phyloP scores from a whole-genome alignment of 2,888 invertebrate genomes.

The Villa cingulata region DNA sequence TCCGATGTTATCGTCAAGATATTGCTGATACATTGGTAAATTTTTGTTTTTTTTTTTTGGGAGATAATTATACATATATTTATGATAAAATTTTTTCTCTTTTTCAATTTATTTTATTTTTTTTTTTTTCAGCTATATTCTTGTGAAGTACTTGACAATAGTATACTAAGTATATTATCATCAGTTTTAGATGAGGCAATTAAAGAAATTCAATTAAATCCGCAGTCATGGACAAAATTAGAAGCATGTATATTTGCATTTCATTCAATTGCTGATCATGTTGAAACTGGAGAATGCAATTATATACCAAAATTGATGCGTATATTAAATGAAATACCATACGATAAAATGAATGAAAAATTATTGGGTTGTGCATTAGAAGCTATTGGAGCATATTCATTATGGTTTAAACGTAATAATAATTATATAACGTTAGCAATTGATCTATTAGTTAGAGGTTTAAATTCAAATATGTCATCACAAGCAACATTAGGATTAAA shows the following conservation, averaged over 20 bases:
- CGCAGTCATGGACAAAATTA: conserved; percentile 42
- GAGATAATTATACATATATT: neutral
- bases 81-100: neutral
- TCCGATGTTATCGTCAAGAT: conserved; percentile 78
- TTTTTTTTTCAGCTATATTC: conserved; percentile 57
- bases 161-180: conserved; percentile 57
- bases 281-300: conserved; percentile 42
- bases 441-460: conserved; percentile 52
- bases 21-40: conserved; percentile 68
- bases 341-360: conserved; percentile 43
- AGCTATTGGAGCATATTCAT: conserved; percentile 69
- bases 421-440: conserved; percentile 51
- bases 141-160: conserved; percentile 63
- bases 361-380: conserved; percentile 61
- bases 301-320: conserved; percentile 46
- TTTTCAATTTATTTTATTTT: conserved; percentile 8
- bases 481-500: conserved; percentile 79
- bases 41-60: neutral
- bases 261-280: conserved; percentile 48
- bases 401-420: conserved; percentile 67
- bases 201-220: conserved; percentile 31
- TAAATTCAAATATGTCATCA: conserved; percentile 55
- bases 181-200: conserved; percentile 46
- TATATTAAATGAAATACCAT: conserved; percentile 49
- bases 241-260: conserved; percentile 56